Base-by-base conservation (phyloP, 2,113 vertebrate genomes). In the Gadus chalcogrammus region DNA sequence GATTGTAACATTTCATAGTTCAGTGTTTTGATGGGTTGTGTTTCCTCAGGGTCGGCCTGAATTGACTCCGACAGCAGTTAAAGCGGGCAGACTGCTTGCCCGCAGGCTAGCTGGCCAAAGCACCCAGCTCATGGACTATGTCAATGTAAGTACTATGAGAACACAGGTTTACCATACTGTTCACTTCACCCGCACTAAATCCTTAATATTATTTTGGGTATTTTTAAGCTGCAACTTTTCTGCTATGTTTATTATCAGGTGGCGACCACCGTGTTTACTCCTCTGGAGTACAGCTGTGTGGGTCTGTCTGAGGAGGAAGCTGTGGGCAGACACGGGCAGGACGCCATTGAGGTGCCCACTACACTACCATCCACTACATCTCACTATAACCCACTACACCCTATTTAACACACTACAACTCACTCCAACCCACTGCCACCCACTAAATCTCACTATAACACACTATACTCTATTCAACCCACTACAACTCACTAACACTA, bases 251-350 rank as follows among this genome's bases (percentile, higher is more conserved):
- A 59, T 72, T 76, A 59, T 72, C 82, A 99, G 96, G 94, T 98
- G 7, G 89, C 97, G 35, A 99, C 97, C 0, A 95, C 97, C 0
- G 94, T 99, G 67, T 99, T 98, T 81, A 98, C 97, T 12, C 97
- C 96, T 0, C 82, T 98, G 3, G 97, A 99, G 61, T 99, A 98
- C 0, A 93, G 94, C 77, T 96, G 94, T 59, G 94, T 98, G 31
- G 97, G 97, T 27, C 79, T 99, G 24, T 95, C 96, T 0, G 97
- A 98, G 82, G 95, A 96, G 84, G 91, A 89, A 7, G 95, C 96
- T 0, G 84, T 90, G 75, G 82, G 75, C 1, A 82, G 79, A 65
- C 85, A 93, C 0, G 94, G 96, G 58, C 79, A 93, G 69, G 94
- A 97, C 13, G 79, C 85, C 5, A 82, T 96, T 12, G 96, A 98